Conservation (phyloP, 1,140 invertebrate genomes). For the Diploscapter pachys region DNA sequence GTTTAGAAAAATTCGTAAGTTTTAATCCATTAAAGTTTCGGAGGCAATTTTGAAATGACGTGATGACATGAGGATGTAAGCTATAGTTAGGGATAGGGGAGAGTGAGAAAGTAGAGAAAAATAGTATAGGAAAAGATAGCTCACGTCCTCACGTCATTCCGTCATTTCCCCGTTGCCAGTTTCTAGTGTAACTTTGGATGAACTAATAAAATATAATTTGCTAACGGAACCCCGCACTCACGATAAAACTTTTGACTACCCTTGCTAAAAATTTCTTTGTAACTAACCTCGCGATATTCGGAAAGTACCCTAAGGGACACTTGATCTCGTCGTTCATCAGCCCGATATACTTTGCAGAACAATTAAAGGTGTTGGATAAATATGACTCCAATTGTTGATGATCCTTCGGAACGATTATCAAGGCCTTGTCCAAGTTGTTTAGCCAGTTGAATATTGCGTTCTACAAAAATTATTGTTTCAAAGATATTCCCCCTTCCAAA, state of each 20-base stretch:
- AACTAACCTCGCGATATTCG: neutral
- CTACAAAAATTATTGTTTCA: neutral
- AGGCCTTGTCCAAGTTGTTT: constrained; percentile 1
- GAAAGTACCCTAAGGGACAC: constrained; percentile 3
- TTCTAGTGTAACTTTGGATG: too few species aligned
- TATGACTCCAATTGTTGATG: neutral
- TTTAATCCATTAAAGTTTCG: too few species aligned
- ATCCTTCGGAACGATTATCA: constrained; percentile 8
- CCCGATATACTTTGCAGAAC: neutral
- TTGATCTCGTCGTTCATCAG: constrained; percentile 10
- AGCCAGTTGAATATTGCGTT: constrained; percentile 1
- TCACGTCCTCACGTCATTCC: too few species aligned
- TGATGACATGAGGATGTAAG: too few species aligned
- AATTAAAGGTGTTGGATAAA: neutral
- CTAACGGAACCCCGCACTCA: neutral
- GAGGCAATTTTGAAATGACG: too few species aligned
- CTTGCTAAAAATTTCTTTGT: neutral
- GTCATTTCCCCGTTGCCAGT: too few species aligned
- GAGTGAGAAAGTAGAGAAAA: too few species aligned
- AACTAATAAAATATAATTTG: too few species aligned
- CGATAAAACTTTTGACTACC: neutral
- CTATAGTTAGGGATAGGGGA: too few species aligned
- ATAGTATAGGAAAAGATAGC: too few species aligned
- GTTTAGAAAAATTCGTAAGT: too few species aligned
- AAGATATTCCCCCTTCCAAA: neutral